Conservation (phyloP, 2,888 invertebrate genomes). For the Allacma fusca region DNA sequence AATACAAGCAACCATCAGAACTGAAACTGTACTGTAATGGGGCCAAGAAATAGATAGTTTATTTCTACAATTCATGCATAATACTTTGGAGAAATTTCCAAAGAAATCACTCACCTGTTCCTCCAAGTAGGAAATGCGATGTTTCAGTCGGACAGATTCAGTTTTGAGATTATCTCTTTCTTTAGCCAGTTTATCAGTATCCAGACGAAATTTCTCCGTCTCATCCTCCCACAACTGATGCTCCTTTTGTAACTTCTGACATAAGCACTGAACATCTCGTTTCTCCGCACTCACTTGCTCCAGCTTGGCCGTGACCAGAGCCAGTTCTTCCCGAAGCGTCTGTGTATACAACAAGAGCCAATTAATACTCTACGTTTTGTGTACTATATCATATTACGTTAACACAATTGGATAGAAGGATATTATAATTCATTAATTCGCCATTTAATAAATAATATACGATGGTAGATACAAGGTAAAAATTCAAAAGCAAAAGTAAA, state of each 20-base stretch:
- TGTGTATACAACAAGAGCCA: constrained; percentile 22
- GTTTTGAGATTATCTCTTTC: constrained; percentile 68
- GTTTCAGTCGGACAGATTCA: constrained; percentile 84
- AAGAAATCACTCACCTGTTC: constrained; percentile 76
- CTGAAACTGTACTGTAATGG: no score
- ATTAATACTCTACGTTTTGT: no score
- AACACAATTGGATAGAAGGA: no score
- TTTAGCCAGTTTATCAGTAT: constrained; percentile 58
- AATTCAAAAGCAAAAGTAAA: no score
- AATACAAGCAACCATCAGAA: no score
- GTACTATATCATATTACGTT: no score
- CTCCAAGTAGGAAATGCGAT: constrained; percentile 87
- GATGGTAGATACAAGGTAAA: no score
- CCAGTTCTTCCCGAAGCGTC: constrained; percentile 70
- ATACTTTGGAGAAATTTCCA: no score
- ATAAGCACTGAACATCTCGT: constrained; percentile 59
- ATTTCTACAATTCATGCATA: no score
- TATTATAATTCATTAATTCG: no score
- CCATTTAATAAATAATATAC: no score
- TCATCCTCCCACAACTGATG: constrained; percentile 58
- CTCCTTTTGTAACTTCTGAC: constrained; percentile 61
- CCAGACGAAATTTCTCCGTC: constrained; percentile 65
- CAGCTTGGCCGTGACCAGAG: constrained; percentile 70
- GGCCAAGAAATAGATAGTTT: no score
- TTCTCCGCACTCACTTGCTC: constrained; percentile 73